Evolutionary conservation across 1,140 invertebrate species (phyloP).

Genomic region (Drosophila ohnishii): DNA sequence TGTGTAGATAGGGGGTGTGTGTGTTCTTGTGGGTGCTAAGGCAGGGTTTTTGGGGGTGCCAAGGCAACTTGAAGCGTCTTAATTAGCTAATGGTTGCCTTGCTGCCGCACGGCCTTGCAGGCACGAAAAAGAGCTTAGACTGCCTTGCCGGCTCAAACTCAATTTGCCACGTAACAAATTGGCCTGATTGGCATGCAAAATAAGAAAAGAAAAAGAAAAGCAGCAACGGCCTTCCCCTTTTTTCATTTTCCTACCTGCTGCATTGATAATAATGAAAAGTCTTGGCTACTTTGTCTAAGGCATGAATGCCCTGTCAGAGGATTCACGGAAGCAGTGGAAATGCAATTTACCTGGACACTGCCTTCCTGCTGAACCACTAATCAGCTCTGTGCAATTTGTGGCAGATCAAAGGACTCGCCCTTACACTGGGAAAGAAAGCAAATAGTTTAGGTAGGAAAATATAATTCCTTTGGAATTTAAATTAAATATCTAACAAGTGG

Average conservation of each 20-base stretch:
- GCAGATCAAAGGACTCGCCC: not conserved
- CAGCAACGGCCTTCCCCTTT: not conserved
- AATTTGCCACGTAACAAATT: slow-evolving; percentile 63
- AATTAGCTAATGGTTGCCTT: slow-evolving; percentile 72
- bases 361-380: slow-evolving; percentile 11
- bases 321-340: slow-evolving; percentile 25
- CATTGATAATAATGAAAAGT: slow-evolving; percentile 31
- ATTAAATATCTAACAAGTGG: not conserved
- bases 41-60: slow-evolving; percentile 9
- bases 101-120: slow-evolving; percentile 32
- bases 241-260: slow-evolving; percentile 22
- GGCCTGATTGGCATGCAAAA: slow-evolving; percentile 66
- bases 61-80: slow-evolving; percentile 45
- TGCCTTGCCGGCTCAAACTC: slow-evolving; percentile 36
- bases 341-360: slow-evolving; percentile 22
- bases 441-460: not conserved
- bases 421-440: not conserved
- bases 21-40: slow-evolving; percentile 9
- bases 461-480: not conserved
- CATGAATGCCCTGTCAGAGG: slow-evolving; percentile 15
- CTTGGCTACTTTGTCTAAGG: slow-evolving; percentile 9
- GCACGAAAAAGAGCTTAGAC: slow-evolving; percentile 53
- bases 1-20: not conserved
- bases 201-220: not conserved
- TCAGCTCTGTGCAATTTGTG: slow-evolving; percentile 29